A percentile compares a stretch with the other conserved stretches of the same genome.
Conservation (phyloP, 2,888 invertebrate genomes). For the Sinopyrophorus schimmeli region DNA sequence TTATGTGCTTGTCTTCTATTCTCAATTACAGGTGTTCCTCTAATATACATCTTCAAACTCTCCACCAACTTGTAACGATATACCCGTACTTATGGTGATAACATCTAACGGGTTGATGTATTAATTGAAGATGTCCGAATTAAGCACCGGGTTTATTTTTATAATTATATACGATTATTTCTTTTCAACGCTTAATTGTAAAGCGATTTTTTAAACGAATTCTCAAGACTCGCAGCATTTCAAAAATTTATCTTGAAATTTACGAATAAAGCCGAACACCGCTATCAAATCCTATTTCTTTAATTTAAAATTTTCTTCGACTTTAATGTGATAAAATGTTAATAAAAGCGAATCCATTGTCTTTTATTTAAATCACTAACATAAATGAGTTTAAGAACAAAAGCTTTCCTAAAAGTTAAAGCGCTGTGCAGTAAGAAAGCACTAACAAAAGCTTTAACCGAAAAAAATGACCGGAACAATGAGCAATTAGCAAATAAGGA, state of each 20-base stretch:
- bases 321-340: background rate
- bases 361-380: conserved; percentile 5
- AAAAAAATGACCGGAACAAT: conserved; percentile 29
- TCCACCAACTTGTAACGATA: conserved; percentile 31
- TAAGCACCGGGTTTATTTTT: conserved; percentile 15
- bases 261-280: too few species aligned
- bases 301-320: background rate
- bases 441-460: conserved; percentile 20
- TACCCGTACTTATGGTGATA: conserved; percentile 38
- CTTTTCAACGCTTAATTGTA: conserved; percentile 7
- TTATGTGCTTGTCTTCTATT: conserved; percentile 29
- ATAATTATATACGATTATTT: conserved; percentile 6
- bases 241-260: too few species aligned
- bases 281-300: conserved; percentile 1
- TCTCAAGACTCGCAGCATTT: background rate
- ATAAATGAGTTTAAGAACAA: conserved; percentile 11
- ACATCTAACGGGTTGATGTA: conserved; percentile 40
- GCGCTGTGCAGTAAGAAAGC: background rate
- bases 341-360: background rate
- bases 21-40: conserved; percentile 40
- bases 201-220: conserved; percentile 10
- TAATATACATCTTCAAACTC: conserved; percentile 26
- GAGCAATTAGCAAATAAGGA: conserved; percentile 34
- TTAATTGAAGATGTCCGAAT: conserved; percentile 32
- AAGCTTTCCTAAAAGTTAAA: conserved; percentile 6